Evolutionary conservation across 2,888 invertebrate species (phyloP).

Genomic region (Oscheius sp.): DNA sequence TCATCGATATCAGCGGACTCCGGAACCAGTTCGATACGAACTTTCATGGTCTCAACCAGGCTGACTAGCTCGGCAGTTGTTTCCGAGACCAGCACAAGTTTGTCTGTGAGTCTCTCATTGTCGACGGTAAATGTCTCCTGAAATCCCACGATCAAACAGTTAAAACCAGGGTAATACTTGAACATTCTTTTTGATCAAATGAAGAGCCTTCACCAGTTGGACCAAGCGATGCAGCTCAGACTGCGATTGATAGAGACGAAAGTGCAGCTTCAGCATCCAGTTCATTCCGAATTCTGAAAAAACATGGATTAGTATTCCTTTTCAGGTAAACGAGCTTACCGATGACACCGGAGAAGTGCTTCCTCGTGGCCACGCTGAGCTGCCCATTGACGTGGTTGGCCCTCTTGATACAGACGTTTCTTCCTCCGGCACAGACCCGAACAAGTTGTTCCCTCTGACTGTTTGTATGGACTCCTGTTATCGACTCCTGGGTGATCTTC

Average conservation of each 20-base stretch:
- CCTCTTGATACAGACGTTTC: slow-evolving; percentile 46
- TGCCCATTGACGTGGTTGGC: slow-evolving; percentile 51
- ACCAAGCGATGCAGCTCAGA: not conserved
- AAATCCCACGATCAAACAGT: not conserved
- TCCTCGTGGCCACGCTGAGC: slow-evolving; percentile 52
- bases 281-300: slow-evolving; percentile 56
- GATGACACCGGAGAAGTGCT: slow-evolving; percentile 55
- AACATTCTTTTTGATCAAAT: not conserved
- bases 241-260: not conserved
- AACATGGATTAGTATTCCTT: not conserved
- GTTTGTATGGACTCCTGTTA: slow-evolving; percentile 31
- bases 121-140: slow-evolving; percentile 37
- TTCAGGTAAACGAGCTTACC: slow-evolving; percentile 27
- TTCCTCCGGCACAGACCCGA: slow-evolving; percentile 45
- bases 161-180: not conserved
- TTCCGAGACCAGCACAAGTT: not conserved
- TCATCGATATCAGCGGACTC: slow-evolving; percentile 25
- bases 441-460: slow-evolving; percentile 28
- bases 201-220: slow-evolving; percentile 6
- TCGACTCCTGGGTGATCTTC: slow-evolving; percentile 41
- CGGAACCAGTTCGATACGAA: slow-evolving; percentile 10
- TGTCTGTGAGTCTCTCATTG: slow-evolving; percentile 31
- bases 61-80: not conserved
- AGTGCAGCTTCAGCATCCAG: slow-evolving; percentile 41
- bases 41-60: slow-evolving; percentile 10